Percentiles rank a stretch among this genome's conserved stretches.
Evolutionary conservation across 2,888 invertebrate genomes (phyloP).

Genomic region (Cryptocephalus moraei): DNA sequence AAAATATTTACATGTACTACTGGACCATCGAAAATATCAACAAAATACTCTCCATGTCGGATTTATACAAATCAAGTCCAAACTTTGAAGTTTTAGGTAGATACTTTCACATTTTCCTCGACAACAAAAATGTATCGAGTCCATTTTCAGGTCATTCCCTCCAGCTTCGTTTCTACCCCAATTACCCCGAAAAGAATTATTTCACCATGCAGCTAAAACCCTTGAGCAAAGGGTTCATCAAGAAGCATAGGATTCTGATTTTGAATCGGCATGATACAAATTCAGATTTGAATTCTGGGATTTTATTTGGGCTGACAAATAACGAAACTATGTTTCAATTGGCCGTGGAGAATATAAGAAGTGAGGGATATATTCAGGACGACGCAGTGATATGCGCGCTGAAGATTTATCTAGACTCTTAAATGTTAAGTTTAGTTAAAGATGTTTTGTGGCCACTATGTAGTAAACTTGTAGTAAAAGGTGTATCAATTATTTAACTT

Average conservation of each 20-base stretch:
- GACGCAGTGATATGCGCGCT: constrained; percentile 44
- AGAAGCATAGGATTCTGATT: constrained; percentile 32
- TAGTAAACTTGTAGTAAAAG: too few relatives aligned
- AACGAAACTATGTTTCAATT: constrained; percentile 31
- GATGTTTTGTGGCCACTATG: too few relatives aligned
- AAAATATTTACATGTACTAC: constrained; percentile 27
- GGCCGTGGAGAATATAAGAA: constrained; percentile 40
- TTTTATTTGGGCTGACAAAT: constrained; percentile 20
- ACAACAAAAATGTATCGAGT: too few relatives aligned
- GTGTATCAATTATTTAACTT: too few relatives aligned
- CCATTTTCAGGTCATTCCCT: background rate
- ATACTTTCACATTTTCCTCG: background rate
- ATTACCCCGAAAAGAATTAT: constrained; percentile 19
- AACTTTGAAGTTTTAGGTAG: constrained; percentile 21
- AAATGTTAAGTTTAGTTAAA: constrained; percentile 1
- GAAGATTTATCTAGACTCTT: constrained; percentile 41
- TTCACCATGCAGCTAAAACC: constrained; percentile 23
- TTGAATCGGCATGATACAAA: constrained; percentile 14
- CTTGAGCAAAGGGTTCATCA: constrained; percentile 19
- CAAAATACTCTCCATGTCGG: constrained; percentile 19
- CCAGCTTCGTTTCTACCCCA: background rate
- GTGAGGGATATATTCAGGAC: constrained; percentile 38
- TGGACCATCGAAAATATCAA: constrained; percentile 28
- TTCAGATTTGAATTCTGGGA: constrained; percentile 17
- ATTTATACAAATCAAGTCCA: constrained; percentile 24